Evolutionary conservation across 2,888 invertebrate genomes (phyloP), one percentile per base, ranked within the genome.

Genomic region (Norana najaformis): DNA sequence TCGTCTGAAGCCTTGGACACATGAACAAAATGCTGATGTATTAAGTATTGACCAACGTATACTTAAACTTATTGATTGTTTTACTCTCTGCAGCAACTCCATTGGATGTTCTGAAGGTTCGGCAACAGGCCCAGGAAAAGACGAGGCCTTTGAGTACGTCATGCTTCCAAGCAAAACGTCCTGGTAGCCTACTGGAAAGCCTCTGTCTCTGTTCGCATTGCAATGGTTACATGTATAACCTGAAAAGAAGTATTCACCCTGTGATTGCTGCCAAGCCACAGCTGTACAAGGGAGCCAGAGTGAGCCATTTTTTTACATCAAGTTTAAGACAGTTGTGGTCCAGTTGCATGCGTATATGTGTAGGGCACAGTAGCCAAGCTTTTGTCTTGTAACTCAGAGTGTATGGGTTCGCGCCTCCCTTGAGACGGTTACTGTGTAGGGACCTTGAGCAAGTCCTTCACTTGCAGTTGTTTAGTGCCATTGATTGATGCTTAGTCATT

Each of bases 51-150:
- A 23, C 47, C 23, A 47, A 47, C 47, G 23, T 23, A 23, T 20
- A 47, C 47, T 47, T 47, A 69, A 3, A 69, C 11, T n/a, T 69
- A n/a, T n/a, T n/a, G 69, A 69, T 69, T 69, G 69, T 69, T n/a
- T 69, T 8, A 69, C n/a, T 91, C 47, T 93, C 96, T 96, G 82
- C 95, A 98, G 98, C 99, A 95, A 99, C 99, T 0, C 99, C 99
- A 0, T 95, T 99, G 92, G 99, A 99, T 96, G 99, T 99, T 34
- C 97, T 99, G 0, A 99, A 99, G 96, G 98, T 99, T 92, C 96
- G 99, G 89, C 96, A 99, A 88, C 99, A 99, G 95, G 97, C 98
- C 5, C 99, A 99, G 95, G 97, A 98, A 93, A 98, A 97, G 93
- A 96, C 97, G 0, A 94, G 97, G 93, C 95, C 97, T 14, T 97